A percentile compares a stretch with the other conserved stretches of the same genome.
Conservation (phyloP, 2,113 vertebrate genomes). For the Xiphophorus hellerii region DNA sequence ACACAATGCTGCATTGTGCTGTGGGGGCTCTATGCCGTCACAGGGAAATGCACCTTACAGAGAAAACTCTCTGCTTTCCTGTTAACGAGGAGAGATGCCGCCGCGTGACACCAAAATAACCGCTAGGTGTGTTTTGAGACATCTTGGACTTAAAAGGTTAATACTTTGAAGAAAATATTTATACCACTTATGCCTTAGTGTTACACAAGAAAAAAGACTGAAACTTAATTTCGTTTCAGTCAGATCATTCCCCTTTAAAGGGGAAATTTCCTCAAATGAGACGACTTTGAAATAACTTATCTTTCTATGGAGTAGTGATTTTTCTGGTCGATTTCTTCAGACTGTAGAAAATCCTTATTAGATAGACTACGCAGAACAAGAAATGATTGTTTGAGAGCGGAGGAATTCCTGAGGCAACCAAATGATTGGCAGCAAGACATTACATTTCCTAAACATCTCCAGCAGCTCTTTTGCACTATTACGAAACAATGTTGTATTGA, state of each 20-base stretch:
- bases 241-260: not conserved
- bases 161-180: not conserved
- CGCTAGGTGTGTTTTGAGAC: not conserved
- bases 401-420: too few relatives aligned
- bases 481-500: too few relatives aligned
- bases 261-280: too few relatives aligned
- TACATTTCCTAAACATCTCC: too few relatives aligned
- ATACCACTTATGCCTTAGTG: not conserved
- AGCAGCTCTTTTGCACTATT: too few relatives aligned
- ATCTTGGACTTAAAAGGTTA: constrained; percentile 5
- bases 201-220: not conserved
- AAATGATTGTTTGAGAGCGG: too few relatives aligned
- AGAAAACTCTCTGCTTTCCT: constrained; percentile 26
- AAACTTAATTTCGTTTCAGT: not conserved
- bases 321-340: too few relatives aligned
- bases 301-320: too few relatives aligned
- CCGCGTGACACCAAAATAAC: not conserved
- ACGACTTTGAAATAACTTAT: too few relatives aligned
- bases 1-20: constrained; percentile 64
- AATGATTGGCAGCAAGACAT: too few relatives aligned
- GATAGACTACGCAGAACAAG: too few relatives aligned
- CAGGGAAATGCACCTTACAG: constrained; percentile 38
- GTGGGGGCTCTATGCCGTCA: constrained; percentile 18
- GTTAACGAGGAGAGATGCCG: not conserved
- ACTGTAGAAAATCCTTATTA: too few relatives aligned